These are phyloP conservation scores for Sitta europaea DNA, from an alignment of 2,113 vertebrate species.

Conservation along the genomic window DNA sequence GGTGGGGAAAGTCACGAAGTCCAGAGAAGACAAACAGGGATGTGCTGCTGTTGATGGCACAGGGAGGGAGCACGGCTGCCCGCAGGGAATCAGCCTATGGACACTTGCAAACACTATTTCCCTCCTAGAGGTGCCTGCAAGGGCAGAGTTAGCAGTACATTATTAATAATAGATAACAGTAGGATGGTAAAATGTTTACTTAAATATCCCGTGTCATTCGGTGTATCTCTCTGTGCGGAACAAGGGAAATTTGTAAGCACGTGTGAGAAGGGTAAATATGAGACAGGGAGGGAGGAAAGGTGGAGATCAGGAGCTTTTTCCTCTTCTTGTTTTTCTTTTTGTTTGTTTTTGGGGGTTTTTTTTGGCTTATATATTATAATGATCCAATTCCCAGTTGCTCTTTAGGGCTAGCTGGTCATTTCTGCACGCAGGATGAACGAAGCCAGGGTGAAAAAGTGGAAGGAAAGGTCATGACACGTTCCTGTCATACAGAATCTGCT, in stretches of 20 bases:
- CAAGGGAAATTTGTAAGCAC: neutral
- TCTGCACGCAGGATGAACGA: neutral
- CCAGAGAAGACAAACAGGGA: neutral
- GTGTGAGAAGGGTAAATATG: neutral
- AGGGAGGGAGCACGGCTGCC: neutral
- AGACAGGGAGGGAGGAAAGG: neutral
- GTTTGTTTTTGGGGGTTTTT: neutral
- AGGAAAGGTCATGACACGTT: neutral
- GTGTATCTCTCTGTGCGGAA: neutral
- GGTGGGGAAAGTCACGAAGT: neutral
- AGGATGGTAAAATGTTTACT: constrained; percentile 1
- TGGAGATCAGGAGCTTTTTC: neutral
- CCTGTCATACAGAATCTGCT: neutral
- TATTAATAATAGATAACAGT: constrained; percentile 59
- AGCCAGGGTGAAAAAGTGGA: neutral
- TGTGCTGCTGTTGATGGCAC: neutral
- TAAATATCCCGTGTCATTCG: neutral
- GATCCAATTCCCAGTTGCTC: neutral
- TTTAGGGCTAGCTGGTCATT: neutral
- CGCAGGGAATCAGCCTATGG: neutral
- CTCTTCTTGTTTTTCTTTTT: neutral
- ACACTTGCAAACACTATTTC: neutral
- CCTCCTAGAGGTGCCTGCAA: constrained; percentile 32
- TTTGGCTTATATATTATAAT: neutral
- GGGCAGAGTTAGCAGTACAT: constrained; percentile 41